These are phyloP conservation scores for Allygus modestus DNA, from an alignment of 2,888 invertebrate genomes.

Conservation along the genomic window DNA sequence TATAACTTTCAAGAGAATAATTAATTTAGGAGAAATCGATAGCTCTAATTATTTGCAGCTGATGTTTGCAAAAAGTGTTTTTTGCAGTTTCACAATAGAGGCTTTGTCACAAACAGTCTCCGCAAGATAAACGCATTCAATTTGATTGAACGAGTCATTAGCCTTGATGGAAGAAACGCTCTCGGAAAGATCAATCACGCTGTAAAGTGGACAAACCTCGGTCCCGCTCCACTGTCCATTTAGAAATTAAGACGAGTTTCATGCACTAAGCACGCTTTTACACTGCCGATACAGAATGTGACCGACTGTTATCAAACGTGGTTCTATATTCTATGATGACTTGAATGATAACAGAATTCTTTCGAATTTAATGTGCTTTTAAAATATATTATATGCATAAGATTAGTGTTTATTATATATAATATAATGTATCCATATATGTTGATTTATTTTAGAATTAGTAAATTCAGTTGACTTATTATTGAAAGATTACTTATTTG, in stretches of 20 bases:
- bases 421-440: too few relatives aligned
- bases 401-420: too few relatives aligned
- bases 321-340: too few relatives aligned
- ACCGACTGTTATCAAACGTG: neutral
- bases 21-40: neutral
- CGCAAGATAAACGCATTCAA: slow-evolving; percentile 36
- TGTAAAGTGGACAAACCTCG: slow-evolving; percentile 27
- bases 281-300: neutral
- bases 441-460: too few relatives aligned
- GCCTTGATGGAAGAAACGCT: slow-evolving; percentile 35
- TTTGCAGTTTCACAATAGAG: neutral
- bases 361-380: too few relatives aligned
- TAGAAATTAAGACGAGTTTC: neutral
- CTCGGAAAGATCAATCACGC: slow-evolving; percentile 18
- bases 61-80: neutral
- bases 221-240: neutral
- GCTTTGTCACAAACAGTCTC: slow-evolving; percentile 31
- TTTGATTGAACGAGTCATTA: slow-evolving; percentile 34
- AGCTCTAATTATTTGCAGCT: neutral
- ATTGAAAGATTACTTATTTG: too few relatives aligned
- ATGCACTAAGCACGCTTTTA: too few relatives aligned
- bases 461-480: too few relatives aligned
- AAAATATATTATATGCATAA: too few relatives aligned
- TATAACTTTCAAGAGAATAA: too few relatives aligned
- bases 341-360: too few relatives aligned